Evolutionary conservation across 2,888 invertebrate species (phyloP).

Genomic region (Pecten maximus): DNA sequence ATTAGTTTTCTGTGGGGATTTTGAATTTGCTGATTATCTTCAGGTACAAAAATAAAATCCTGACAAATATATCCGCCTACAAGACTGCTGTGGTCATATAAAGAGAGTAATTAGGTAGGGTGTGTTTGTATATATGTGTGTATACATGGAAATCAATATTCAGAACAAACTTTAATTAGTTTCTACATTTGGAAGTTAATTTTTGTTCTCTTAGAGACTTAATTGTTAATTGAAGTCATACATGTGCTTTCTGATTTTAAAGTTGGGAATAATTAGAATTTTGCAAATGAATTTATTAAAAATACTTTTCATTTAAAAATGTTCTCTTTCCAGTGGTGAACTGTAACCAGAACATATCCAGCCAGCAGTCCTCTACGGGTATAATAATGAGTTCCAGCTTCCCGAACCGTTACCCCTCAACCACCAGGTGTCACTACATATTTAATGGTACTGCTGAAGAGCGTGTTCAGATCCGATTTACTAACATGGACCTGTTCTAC

Average conservation of each 20-base stretch:
- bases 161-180: too few relatives aligned
- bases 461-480: conserved; percentile 12
- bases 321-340: background rate
- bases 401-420: background rate
- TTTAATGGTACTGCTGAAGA: background rate
- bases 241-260: background rate
- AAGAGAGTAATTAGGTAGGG: too few relatives aligned
- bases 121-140: too few relatives aligned
- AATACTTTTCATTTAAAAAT: background rate
- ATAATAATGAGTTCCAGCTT: background rate
- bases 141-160: too few relatives aligned
- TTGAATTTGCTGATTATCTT: too few relatives aligned
- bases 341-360: background rate
- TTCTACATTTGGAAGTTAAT: too few relatives aligned
- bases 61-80: too few relatives aligned
- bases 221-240: background rate
- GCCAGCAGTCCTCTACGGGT: background rate
- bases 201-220: too few relatives aligned
- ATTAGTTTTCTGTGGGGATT: too few relatives aligned
- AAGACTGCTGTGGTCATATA: too few relatives aligned
- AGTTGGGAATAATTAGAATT: background rate
- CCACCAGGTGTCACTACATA: background rate
- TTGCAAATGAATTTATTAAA: background rate
- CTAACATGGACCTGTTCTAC: conserved; percentile 18
- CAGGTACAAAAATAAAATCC: too few relatives aligned